These are phyloP conservation scores for Scyliorhinus canicula DNA, from an alignment of 2,797 vertebrate genomes.

Conservation along the genomic window DNA sequence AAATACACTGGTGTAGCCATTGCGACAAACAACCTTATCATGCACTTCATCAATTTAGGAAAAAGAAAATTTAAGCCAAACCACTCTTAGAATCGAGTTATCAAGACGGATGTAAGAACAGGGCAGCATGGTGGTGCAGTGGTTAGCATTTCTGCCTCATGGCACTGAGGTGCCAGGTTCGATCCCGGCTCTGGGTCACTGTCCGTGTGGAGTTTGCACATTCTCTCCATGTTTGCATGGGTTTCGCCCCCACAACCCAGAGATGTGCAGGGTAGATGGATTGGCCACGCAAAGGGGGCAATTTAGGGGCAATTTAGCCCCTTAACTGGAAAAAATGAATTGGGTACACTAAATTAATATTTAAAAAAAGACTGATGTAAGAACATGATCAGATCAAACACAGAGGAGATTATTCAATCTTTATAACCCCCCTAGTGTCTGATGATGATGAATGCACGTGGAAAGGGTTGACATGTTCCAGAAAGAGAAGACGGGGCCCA, in stretches of 20 bases:
- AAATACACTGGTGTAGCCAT: neutral
- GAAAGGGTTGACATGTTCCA: neutral
- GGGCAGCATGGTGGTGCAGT: too few relatives aligned
- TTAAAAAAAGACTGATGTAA: neutral
- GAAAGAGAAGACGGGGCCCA: neutral
- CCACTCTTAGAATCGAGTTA: neutral
- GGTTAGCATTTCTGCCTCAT: too few relatives aligned
- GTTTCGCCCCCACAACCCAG: too few relatives aligned
- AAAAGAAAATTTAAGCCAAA: neutral
- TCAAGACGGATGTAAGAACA: neutral
- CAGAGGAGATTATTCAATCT: neutral
- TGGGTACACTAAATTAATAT: too few relatives aligned
- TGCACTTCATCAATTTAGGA: neutral
- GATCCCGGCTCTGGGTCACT: too few relatives aligned
- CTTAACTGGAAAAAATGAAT: too few relatives aligned
- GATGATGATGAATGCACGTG: neutral
- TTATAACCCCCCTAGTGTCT: neutral
- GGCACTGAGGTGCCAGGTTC: too few relatives aligned
- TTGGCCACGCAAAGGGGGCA: too few relatives aligned
- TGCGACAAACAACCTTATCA: neutral
- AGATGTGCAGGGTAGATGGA: too few relatives aligned
- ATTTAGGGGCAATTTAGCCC: too few relatives aligned
- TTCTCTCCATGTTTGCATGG: too few relatives aligned
- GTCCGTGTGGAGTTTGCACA: too few relatives aligned
- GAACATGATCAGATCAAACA: neutral